These are phyloP conservation scores for Todiramphus saurophagus DNA, from an alignment of 2,113 vertebrate species.

Conservation along the genomic window DNA sequence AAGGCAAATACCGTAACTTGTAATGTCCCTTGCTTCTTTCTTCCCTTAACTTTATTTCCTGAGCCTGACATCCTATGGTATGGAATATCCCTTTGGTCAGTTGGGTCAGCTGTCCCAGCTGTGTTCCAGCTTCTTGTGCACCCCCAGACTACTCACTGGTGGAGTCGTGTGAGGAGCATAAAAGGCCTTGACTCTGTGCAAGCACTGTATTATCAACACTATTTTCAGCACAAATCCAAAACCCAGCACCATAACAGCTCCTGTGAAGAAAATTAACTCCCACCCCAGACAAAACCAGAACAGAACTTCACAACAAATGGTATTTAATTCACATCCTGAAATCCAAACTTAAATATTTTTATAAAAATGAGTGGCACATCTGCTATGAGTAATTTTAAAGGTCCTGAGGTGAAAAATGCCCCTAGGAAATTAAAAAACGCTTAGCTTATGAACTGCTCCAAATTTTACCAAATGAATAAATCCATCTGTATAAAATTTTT, in stretches of 20 bases:
- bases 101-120: neutral
- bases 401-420: neutral
- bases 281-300: neutral
- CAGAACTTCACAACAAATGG: neutral
- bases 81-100: too few relatives aligned
- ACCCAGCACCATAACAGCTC: neutral
- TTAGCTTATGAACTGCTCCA: neutral
- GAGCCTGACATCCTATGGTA: too few relatives aligned
- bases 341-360: neutral
- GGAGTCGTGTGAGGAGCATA: accelerated
- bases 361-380: neutral
- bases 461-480: neutral
- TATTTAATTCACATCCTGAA: neutral
- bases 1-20: neutral
- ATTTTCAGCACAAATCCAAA: neutral
- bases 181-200: neutral
- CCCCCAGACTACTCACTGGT: accelerated
- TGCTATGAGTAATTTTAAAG: neutral
- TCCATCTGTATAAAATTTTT: neutral
- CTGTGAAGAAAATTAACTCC: neutral
- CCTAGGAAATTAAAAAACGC: neutral
- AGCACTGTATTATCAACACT: neutral
- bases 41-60: neutral
- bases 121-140: neutral
- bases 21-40: accelerated